These are phyloP conservation scores for Gordius sp. DNA, from an alignment of 2,888 invertebrate genomes.

Conservation along the genomic window DNA sequence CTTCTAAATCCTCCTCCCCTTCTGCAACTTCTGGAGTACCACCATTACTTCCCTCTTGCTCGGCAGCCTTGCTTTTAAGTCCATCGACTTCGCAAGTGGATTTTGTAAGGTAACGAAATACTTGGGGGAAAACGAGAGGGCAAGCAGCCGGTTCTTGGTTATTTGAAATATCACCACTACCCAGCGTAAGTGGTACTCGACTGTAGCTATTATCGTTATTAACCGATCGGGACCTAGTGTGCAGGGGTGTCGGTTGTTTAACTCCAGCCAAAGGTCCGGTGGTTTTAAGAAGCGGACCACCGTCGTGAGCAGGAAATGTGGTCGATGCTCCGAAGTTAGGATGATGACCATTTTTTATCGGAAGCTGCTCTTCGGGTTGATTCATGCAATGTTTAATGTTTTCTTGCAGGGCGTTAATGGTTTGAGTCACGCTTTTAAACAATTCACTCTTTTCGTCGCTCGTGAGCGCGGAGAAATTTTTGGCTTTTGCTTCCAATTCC, in stretches of 20 bases:
- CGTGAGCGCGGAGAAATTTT: too few species aligned
- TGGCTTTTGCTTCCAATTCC: too few species aligned
- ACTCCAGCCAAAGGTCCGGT: too few species aligned
- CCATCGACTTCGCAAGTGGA: background rate
- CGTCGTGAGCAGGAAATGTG: too few species aligned
- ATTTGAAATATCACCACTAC: background rate
- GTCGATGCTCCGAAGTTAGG: too few species aligned
- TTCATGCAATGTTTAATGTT: background rate
- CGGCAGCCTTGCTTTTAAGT: background rate
- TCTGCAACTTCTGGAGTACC: background rate
- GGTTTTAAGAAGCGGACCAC: too few species aligned
- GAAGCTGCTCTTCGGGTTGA: background rate
- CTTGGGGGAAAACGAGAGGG: background rate
- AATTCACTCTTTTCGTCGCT: background rate
- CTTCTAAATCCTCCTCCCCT: background rate
- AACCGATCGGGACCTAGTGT: background rate
- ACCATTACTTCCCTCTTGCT: background rate
- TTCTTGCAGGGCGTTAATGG: conserved; percentile 6
- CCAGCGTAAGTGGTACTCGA: background rate
- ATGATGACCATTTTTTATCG: too few species aligned
- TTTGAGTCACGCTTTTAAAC: background rate
- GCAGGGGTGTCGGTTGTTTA: background rate
- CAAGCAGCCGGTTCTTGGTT: background rate
- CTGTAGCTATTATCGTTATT: too few species aligned
- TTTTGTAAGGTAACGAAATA: background rate